Evolutionary conservation across 1,140 invertebrate species (phyloP).

Genomic region (Drosophila saltans): DNA sequence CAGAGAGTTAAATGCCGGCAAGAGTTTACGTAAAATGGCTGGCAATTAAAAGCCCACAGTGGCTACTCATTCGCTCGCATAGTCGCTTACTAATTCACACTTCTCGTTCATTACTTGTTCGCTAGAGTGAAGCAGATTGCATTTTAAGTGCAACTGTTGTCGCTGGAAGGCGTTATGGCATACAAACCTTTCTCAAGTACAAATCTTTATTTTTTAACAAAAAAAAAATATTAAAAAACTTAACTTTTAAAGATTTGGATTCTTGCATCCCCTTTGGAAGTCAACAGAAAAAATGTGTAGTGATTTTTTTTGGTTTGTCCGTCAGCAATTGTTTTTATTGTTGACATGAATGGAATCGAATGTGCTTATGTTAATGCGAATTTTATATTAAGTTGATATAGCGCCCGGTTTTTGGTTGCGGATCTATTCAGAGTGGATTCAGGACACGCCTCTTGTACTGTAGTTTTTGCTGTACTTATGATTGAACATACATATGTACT

Average conservation of each 20-base stretch:
- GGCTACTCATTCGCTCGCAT: background rate
- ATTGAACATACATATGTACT: constrained; percentile 31
- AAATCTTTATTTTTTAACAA: no score
- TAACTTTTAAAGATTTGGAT: no score
- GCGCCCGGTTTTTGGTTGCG: constrained; percentile 15
- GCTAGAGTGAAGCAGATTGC: constrained; percentile 24
- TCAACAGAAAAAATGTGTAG: no score
- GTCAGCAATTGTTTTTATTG: no score
- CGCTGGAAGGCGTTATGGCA: background rate
- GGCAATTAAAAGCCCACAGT: constrained; percentile 36
- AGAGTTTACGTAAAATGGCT: constrained; percentile 38
- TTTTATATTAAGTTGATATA: no score
- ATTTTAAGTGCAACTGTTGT: constrained; percentile 11
- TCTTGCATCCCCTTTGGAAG: no score
- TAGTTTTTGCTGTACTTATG: constrained; percentile 47
- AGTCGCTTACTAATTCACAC: background rate
- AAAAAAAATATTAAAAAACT: no score
- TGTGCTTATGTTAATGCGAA: no score
- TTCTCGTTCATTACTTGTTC: background rate
- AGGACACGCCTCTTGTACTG: constrained; percentile 36
- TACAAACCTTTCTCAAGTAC: no score
- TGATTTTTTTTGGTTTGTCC: no score
- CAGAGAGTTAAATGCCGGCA: background rate
- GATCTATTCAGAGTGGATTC: constrained; percentile 35
- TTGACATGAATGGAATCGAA: no score